Percentiles rank a stretch among this genome's conserved stretches.
These are phyloP conservation scores for Jordanella pulchra DNA, from an alignment of 2,797 vertebrate genomes.

Conservation along the genomic window DNA sequence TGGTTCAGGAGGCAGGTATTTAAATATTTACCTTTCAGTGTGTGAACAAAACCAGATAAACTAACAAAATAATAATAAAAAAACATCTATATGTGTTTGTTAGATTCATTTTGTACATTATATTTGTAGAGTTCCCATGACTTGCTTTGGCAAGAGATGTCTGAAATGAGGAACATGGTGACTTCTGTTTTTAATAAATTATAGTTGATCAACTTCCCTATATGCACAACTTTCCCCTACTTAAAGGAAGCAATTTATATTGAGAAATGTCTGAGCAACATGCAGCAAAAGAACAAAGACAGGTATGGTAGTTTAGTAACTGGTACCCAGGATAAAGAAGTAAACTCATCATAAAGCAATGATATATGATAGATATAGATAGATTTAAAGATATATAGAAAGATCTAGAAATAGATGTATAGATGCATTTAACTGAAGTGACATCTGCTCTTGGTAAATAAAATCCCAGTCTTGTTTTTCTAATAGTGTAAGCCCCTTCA, in stretches of 20 bases:
- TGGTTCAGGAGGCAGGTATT: not conserved
- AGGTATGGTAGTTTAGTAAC: not conserved
- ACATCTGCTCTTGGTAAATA: no score
- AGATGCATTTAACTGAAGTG: no score
- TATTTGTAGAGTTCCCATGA: not conserved
- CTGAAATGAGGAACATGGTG: not conserved
- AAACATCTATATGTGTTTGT: not conserved
- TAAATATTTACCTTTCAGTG: not conserved
- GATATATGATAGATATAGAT: no score
- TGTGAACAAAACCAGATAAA: not conserved
- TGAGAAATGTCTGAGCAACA: not conserved
- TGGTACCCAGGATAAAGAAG: not conserved
- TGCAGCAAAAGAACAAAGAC: not conserved
- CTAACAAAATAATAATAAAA: not conserved
- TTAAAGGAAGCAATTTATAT: not conserved
- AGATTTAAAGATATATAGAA: no score
- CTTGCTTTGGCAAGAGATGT: not conserved
- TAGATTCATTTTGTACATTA: not conserved
- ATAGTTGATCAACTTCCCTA: not conserved
- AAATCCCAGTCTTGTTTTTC: no score
- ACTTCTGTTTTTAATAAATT: not conserved
- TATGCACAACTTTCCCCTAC: not conserved
- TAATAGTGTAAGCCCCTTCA: no score
- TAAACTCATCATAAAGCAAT: no score
- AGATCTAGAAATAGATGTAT: no score